Evolutionary conservation across 2,113 vertebrate species (phyloP).

Genomic region (Otocyon megalotis): DNA sequence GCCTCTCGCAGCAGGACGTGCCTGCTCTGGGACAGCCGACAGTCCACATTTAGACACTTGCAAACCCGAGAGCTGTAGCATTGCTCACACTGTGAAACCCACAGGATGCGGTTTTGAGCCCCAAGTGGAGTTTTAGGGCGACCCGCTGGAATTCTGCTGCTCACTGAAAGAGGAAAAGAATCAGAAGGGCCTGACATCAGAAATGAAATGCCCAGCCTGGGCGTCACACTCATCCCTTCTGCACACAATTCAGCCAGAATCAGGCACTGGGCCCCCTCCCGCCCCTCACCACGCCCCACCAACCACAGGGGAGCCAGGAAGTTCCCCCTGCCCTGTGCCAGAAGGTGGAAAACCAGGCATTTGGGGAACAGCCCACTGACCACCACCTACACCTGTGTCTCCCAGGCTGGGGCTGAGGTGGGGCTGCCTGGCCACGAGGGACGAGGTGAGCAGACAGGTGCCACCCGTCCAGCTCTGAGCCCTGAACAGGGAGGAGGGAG

Average conservation of each 20-base stretch:
- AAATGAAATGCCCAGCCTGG: not conserved
- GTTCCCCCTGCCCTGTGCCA: fast-evolving
- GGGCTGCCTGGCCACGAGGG: not conserved
- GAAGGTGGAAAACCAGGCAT: not conserved
- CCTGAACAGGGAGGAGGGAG: not conserved
- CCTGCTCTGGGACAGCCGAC: fast-evolving
- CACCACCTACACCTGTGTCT: fast-evolving
- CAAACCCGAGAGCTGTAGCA: not conserved
- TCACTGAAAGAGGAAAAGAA: not conserved
- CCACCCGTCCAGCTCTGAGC: not conserved
- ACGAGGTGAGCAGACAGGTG: fast-evolving
- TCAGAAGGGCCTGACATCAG: not conserved
- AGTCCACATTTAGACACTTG: no score
- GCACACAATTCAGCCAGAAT: not conserved
- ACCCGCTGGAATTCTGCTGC: not conserved
- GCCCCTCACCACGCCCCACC: no score
- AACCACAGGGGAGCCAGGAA: not conserved
- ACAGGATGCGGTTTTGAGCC: no score
- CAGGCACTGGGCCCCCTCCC: not conserved
- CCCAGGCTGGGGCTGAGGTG: not conserved
- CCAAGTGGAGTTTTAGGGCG: not conserved
- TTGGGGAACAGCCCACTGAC: no score
- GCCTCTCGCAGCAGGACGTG: fast-evolving
- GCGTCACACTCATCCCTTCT: no score
- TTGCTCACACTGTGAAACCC: fast-evolving